A percentile compares a stretch with the other conserved stretches of the same genome.
These are phyloP conservation scores for Drosophila nebulosa DNA, from an alignment of 1,140 invertebrate species.

Conservation along the genomic window DNA sequence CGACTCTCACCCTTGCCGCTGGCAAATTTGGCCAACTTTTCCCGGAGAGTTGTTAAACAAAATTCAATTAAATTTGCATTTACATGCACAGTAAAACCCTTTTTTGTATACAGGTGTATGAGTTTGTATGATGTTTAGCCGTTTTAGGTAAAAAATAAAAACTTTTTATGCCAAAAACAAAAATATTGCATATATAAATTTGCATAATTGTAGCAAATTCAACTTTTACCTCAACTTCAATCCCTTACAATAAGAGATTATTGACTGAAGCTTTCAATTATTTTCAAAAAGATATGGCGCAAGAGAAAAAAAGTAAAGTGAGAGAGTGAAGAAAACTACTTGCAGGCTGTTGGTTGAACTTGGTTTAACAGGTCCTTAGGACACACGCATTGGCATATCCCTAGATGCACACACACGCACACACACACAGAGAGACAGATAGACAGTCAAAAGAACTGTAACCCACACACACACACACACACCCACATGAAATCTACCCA, in stretches of 20 bases:
- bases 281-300: not conserved
- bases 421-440: too few relatives aligned
- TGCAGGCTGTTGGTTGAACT: not conserved
- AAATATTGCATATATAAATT: not conserved
- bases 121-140: not conserved
- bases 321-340: not conserved
- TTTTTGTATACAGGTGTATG: not conserved
- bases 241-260: not conserved
- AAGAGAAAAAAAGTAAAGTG: not conserved
- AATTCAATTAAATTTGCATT: slow-evolving; percentile 64
- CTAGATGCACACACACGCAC: not conserved
- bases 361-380: not conserved
- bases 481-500: not conserved
- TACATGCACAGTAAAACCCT: slow-evolving; percentile 12
- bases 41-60: slow-evolving; percentile 21
- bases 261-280: not conserved
- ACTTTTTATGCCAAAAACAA: not conserved
- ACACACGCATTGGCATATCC: not conserved
- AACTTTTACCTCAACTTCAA: not conserved
- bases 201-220: not conserved
- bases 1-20: not conserved
- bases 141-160: not conserved
- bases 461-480: not conserved
- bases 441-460: too few relatives aligned
- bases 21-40: slow-evolving; percentile 27